Conservation (phyloP, 2,888 invertebrate species). For the Hirtodrosophila confusa region DNA sequence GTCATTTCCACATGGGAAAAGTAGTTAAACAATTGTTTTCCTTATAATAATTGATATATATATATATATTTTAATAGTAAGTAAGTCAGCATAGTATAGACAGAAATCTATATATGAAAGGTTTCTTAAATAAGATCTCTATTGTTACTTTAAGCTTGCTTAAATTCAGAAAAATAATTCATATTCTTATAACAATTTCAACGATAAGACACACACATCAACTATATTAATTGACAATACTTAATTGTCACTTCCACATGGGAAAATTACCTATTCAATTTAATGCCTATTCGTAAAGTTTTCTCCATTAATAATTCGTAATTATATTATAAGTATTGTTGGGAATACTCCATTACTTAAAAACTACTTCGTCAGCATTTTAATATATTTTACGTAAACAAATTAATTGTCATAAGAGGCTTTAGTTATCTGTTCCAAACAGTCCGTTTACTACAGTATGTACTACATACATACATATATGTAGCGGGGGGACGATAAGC, state of each 20-base stretch:
- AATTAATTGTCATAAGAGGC: conserved; percentile 52
- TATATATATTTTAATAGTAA: too few relatives aligned
- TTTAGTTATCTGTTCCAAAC: conserved; percentile 28
- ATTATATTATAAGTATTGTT: background rate
- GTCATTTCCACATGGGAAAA: background rate
- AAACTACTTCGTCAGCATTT: conserved; percentile 28
- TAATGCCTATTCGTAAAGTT: too few relatives aligned
- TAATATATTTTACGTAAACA: conserved; percentile 51
- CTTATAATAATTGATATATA: too few relatives aligned
- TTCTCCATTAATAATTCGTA: background rate
- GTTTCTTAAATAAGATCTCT: too few relatives aligned
- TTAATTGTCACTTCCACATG: background rate
- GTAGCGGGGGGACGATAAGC: conserved; percentile 40
- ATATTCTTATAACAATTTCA: too few relatives aligned
- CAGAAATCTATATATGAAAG: too few relatives aligned
- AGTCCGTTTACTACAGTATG: conserved; percentile 18
- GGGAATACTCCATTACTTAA: background rate
- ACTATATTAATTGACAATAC: conserved; percentile 8
- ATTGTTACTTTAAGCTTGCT: too few relatives aligned
- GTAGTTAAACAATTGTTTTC: background rate
- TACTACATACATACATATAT: background rate
- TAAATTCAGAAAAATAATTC: too few relatives aligned
- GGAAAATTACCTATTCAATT: background rate
- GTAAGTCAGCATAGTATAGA: too few relatives aligned
- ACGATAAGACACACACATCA: too few relatives aligned